These are phyloP conservation scores for Xanthia togata DNA, from an alignment of 2,888 invertebrate genomes.

Conservation along the genomic window DNA sequence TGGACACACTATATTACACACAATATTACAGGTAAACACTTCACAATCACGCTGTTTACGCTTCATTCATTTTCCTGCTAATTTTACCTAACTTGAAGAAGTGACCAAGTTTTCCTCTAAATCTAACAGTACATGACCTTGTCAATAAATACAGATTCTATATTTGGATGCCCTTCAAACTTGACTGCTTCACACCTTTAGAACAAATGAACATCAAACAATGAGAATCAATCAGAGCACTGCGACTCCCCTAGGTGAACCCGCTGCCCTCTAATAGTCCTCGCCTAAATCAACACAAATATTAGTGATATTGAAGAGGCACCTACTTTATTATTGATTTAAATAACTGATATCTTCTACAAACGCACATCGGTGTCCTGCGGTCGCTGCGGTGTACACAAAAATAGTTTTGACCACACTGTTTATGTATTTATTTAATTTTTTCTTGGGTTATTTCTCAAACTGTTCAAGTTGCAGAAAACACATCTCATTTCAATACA, in stretches of 20 bases:
- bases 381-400: conserved; percentile 7
- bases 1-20: too few species aligned
- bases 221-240: neutral
- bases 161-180: conserved; percentile 12
- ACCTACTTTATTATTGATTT: neutral
- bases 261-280: neutral
- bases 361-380: neutral
- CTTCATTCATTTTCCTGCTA: neutral
- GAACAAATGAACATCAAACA: conserved; percentile 6
- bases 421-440: neutral
- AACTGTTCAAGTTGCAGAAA: neutral
- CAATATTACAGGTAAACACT: neutral
- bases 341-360: neutral
- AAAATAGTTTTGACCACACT: conserved; percentile 4
- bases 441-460: neutral
- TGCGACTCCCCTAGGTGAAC: neutral
- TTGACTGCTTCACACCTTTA: neutral
- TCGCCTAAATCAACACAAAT: conserved; percentile 7
- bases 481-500: neutral
- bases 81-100: neutral
- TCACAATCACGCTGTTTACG: neutral
- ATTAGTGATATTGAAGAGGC: conserved; percentile 11
- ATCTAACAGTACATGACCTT: neutral
- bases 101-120: neutral
- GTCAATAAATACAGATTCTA: conserved; percentile 1